These are phyloP conservation scores for Synchiropus splendidus DNA, from an alignment of 2,113 vertebrate genomes.

Conservation along the genomic window DNA sequence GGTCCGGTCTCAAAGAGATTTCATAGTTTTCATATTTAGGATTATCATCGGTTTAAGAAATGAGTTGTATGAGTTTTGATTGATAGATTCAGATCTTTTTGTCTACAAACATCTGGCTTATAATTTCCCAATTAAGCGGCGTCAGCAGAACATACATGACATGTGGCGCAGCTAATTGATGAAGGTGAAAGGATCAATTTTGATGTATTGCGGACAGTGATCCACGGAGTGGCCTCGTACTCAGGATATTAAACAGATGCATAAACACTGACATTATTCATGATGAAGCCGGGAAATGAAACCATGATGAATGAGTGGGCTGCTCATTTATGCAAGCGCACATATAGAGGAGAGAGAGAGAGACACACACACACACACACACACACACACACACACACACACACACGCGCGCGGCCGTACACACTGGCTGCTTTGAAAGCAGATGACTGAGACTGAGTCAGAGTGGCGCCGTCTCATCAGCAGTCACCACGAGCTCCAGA, in stretches of 20 bases:
- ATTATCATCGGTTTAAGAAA: too few relatives aligned
- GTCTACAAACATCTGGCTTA: too few relatives aligned
- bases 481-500: conserved; percentile 32
- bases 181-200: conserved; percentile 31
- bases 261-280: conserved; percentile 45
- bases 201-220: conserved; percentile 17
- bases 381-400: conserved; percentile 11
- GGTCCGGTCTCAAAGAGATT: too few relatives aligned
- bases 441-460: conserved; percentile 29
- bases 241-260: conserved; percentile 29
- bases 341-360: conserved; percentile 25
- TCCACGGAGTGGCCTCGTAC: conserved; percentile 10
- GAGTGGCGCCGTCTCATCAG: conserved; percentile 37
- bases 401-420: not conserved
- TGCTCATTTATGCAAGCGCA: conserved; percentile 45
- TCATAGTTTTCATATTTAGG: too few relatives aligned
- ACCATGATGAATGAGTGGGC: conserved; percentile 43
- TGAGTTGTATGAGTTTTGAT: too few relatives aligned
- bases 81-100: too few relatives aligned
- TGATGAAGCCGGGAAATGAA: conserved; percentile 39
- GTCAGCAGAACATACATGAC: conserved; percentile 15
- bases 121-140: too few relatives aligned
- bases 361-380: not conserved
- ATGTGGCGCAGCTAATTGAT: conserved; percentile 16
- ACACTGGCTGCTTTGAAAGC: conserved; percentile 34